Base-by-base conservation (phyloP, 2,888 invertebrate genomes). In the Geotrupes spiniger region DNA sequence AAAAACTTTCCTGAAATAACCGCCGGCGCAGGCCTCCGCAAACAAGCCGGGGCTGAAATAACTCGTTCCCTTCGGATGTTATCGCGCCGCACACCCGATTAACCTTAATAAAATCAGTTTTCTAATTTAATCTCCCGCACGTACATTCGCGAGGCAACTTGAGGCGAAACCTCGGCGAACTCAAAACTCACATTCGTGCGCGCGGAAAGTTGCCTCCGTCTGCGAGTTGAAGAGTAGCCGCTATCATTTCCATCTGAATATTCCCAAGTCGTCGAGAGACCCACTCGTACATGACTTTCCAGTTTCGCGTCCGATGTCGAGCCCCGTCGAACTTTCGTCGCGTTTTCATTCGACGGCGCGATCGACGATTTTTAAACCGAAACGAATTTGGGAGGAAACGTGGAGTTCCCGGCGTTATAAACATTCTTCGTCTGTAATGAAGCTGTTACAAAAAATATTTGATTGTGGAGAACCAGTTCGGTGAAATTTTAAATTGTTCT, bases 171-270 rank as follows among this genome's bases (percentile, higher is more conserved):
- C 4, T 9, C 14, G 33, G 33, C 10, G 14, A 33, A 33, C 11
- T 33, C 8, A 5, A 33, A 33, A 33, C 11, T 33, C 33, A 33
- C 15, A 33, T 33, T 33, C 33, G 14, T 33, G 33, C 12, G 3
- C 14, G 33, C 9, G 33, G 33, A 33, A 33, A 33, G 33, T 33
- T 15, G 33, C 14, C 21, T n/a, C n/a, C n/a, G 29, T 11, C 29
- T 11, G 29, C 10, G 29, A 33, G 33, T 33, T 33, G 12, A 33
- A 33, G 33, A 33, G 33, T 33, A 10, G 33, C 33, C 6, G 21
- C 21, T 33, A 33, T 33, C 33, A 33, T 33, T 33, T 33, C 33
- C 33, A 33, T 33, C 33, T 10, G 33, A 33, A 33, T 33, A 33
- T 33, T 33, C 33, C 33, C 33, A 33, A 14, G 33, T 33, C 33